Base-by-base conservation (phyloP, 2,888 invertebrate genomes). In the Parnassius apollo region DNA sequence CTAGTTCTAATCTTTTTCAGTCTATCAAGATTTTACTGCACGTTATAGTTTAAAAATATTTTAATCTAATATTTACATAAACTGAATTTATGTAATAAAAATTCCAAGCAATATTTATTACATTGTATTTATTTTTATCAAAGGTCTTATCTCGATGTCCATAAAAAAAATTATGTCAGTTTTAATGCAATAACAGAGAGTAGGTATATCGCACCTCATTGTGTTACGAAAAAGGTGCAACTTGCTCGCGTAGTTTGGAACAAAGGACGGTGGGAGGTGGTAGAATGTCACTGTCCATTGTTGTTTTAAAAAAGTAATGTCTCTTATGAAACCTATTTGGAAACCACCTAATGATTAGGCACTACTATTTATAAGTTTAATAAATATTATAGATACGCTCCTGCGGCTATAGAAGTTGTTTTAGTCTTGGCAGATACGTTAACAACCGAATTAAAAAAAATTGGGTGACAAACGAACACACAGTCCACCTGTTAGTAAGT, bases 131-230 rank as follows among this genome's bases (percentile, higher is more conserved):
- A 45, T 56, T 35, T 49, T 59, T 50, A 44, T 61, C 56, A 44
- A 13, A 44, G 9, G 9, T 25, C 44, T 56, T 56, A 61, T 61
- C 44, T 42, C 9, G 42, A 11, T 11, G 51, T 25, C n/a, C 35
- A 61, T 56, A 35, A 35, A 25, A 54, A 25, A 22, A 25, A 54
- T 58, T 62, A 62, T 54, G 62, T 62, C 62, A 62, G 55, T 42
- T 49, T 55, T 42, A 54, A 57, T 62, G 56, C 61, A 58, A 35
- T 54, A 49, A 51, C 18, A 42, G 22, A 22, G 13, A 53, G n/a
- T 56, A 35, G 35, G 35, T 49, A 18, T 42, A 44, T 44, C 42
- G 13, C 59, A 50, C 53, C 18, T 49, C 45, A 62, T 62, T 62
- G 62, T 62, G 1, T 58, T 54, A 58, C 58, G 54, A 44, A 58